phyloP scores from a whole-genome alignment of 2,888 invertebrate genomes.

The Lithophane socia region DNA sequence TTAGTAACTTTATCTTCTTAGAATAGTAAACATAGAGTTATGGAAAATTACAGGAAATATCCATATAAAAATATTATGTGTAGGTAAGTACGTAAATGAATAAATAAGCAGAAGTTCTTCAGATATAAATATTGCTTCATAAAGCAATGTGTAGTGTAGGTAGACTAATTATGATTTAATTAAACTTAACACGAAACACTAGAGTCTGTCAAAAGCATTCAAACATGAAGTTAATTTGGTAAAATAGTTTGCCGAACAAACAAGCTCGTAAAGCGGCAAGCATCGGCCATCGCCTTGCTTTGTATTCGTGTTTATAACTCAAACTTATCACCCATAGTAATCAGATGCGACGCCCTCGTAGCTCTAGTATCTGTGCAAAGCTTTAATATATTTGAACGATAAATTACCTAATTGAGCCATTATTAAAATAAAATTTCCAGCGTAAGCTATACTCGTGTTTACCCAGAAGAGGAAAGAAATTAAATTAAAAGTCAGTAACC shows the following conservation, averaged over 20 bases:
- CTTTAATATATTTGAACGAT: conserved; percentile 30
- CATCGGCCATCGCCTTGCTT: conserved; percentile 45
- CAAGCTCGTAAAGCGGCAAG: conserved; percentile 38
- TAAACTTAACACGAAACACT: conserved; percentile 49
- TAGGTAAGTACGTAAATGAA: neutral
- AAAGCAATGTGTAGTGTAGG: conserved; percentile 14
- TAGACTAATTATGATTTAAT: conserved; percentile 45
- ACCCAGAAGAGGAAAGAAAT: conserved; percentile 6
- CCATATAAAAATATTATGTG: conserved; percentile 3
- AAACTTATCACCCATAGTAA: conserved; percentile 28
- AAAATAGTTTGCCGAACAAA: conserved; percentile 58
- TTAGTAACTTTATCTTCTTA: conserved; percentile 14
- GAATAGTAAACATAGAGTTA: conserved; percentile 29
- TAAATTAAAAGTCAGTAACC: conserved; percentile 26
- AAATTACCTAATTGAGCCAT: conserved; percentile 24
- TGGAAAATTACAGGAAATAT: conserved; percentile 3
- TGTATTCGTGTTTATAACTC: conserved; percentile 33
- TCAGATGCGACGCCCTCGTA: conserved; percentile 12
- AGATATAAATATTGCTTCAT: conserved; percentile 14
- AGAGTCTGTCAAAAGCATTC: conserved; percentile 53
- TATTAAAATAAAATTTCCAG: conserved; percentile 8
- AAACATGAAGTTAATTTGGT: conserved; percentile 60
- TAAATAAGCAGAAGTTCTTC: conserved; percentile 13
- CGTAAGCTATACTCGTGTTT: conserved; percentile 1
- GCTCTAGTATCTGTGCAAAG: neutral